Base-by-base conservation (phyloP, 2,888 invertebrate species). In the Dorcus parallelipipedus region DNA sequence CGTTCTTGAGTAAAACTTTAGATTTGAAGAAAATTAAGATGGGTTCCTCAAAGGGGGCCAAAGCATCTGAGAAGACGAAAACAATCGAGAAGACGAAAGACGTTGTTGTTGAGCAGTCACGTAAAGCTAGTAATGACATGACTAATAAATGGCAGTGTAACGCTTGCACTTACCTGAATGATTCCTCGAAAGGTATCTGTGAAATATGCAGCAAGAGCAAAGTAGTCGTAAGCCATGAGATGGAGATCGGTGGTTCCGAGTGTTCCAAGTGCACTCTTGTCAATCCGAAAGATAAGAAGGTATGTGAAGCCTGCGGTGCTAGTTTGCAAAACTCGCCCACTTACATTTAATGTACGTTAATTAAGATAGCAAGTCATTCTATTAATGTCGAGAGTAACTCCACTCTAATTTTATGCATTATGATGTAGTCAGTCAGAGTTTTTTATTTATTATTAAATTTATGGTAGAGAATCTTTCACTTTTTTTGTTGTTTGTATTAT, bases 191-290 rank as follows among this genome's bases (percentile, higher is more conserved):
- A 20, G 82, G 82, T 9, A 87, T 88, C 20, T 91, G 91, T 71
- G 89, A 89, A 62, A 90, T 91, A 83, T 91, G 91, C 69, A 85
- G 86, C 20, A 90, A 89, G 71, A 77, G 75, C 60, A 69, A 70
- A 47, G 64, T 63, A 7, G 61, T 62, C 5, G 67, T 69, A 9
- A 56, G 49, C 50, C 62, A 62, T 52, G 65, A 67, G 20, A 78
- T 90, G 48, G 85, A 86, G 14, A 86, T 89, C 8, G 90, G 91
- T 0, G 90, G 90, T 0, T 81, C 87, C 49, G 86, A 90, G 73
- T 91, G 91, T 65, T 86, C 87, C 0, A 79, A 84, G 26, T 91
- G 91, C 73, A 91, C 91, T 2, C 79, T 90, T 49, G 89, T 91
- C 41, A 91, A 91, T 71, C 83, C 84, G 47, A 83, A 85, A 68